Percentiles rank a stretch among this genome's conserved stretches.
Evolutionary conservation across 2,113 vertebrate genomes (phyloP).

Genomic region (Phalacrocorax carbo): DNA sequence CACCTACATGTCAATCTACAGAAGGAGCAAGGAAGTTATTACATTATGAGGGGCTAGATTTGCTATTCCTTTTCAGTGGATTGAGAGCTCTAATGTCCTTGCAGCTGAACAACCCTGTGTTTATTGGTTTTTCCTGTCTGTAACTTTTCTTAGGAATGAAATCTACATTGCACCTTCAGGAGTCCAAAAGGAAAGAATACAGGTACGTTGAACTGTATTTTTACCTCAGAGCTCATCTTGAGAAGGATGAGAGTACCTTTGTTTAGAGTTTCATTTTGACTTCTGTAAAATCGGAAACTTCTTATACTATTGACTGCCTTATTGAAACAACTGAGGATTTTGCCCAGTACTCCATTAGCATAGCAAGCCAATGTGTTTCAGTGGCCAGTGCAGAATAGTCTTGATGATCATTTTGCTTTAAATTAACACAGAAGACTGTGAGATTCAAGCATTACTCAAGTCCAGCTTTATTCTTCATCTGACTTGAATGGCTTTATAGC

Average conservation of each 20-base stretch:
- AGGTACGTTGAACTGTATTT: conserved; percentile 74
- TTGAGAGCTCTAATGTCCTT: neutral
- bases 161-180: conserved; percentile 96
- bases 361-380: neutral
- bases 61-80: neutral
- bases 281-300: neutral
- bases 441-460: neutral
- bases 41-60: neutral
- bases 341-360: neutral
- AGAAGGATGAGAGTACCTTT: neutral
- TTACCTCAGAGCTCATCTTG: neutral
- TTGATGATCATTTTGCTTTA: neutral
- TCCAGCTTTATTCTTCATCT: neutral
- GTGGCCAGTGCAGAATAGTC: neutral
- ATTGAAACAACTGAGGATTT: neutral
- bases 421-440: neutral
- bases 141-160: conserved; percentile 77
- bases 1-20: neutral
- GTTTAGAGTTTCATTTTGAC: neutral
- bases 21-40: neutral
- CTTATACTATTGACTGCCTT: neutral
- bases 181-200: conserved; percentile 95
- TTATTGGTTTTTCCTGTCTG: neutral
- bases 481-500: neutral
- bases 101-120: neutral